Evolutionary conservation across 1,140 invertebrate species (phyloP), one percentile per base, ranked within the genome.

Genomic region (Calliopsis andreniformis): DNA sequence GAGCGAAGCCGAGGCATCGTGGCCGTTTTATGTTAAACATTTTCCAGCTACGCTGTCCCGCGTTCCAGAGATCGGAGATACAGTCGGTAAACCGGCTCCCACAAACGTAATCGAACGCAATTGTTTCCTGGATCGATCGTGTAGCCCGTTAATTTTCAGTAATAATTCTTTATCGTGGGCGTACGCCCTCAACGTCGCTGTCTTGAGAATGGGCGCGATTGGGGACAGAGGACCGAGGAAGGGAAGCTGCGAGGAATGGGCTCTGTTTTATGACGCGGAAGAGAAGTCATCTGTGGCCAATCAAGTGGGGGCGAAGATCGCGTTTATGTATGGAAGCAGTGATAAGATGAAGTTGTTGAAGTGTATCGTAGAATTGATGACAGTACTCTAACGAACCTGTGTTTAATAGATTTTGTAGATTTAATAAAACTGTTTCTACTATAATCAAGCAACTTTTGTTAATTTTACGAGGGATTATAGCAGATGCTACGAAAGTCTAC

Each of bases 71-170:
- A 12, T n/a, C n/a, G 18, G n/a, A 25, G 32, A 47, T 75, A n/a
- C n/a, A 80, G 79, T 80, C 79, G 49, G 51, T 45, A 59, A 73
- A 67, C 69, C 78, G 78, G 42, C 61, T 61, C 43, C 42, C 23
- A 45, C 55, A 51, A 58, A 70, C 47, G 47, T 73, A 73, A 78
- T 67, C 72, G 47, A 58, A 49, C 43, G 25, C 35, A 49, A 75
- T 80, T 80, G 67, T 80, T 80, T 75, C 79, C 55, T 62, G 56
- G 20, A 80, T 75, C 61, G 69, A 16, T 47, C 32, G 7, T 0
- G 20, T 47, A 25, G 30, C 30, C 20, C 42, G 30, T 61, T 61
- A 35, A 70, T 61, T 47, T 30, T 23, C 30, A 61, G n/a, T 25
- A 58, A 59, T 59, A 16, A 70, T 59, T 25, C n/a, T 16, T 23